Percentiles rank a stretch among this genome's conserved stretches.
phyloP scores from a whole-genome alignment of 2,797 vertebrate species.

The Lepus townsendii region DNA sequence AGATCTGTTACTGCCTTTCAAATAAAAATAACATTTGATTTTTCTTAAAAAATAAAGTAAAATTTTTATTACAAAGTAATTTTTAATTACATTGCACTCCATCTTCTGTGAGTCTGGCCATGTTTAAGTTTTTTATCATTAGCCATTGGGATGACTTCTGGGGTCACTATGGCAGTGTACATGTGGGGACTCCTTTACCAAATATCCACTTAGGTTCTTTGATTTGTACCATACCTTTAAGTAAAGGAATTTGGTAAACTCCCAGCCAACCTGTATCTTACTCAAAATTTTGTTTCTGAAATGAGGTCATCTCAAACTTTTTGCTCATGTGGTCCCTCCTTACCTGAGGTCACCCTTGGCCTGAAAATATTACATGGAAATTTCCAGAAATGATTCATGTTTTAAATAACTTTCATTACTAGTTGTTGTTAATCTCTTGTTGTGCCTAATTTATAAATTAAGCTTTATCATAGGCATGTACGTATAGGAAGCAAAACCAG shows the following conservation, averaged over 20 bases:
- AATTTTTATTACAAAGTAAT: neutral
- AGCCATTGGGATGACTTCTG: neutral
- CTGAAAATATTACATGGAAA: too few relatives aligned
- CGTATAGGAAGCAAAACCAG: too few relatives aligned
- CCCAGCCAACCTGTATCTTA: neutral
- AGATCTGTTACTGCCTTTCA: too few relatives aligned
- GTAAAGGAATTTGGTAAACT: neutral
- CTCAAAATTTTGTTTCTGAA: neutral
- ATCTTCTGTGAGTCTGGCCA: neutral
- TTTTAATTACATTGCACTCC: neutral
- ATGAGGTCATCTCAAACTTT: neutral
- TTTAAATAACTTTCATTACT: too few relatives aligned
- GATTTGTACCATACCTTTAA: neutral
- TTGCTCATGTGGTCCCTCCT: neutral
- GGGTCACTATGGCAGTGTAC: accelerated
- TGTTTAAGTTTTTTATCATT: neutral
- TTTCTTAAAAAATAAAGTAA: neutral
- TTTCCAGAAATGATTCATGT: too few relatives aligned
- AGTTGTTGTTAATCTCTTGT: too few relatives aligned
- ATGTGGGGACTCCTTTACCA: neutral
- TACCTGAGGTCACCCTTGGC: too few relatives aligned
- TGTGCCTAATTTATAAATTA: too few relatives aligned
- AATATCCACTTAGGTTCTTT: neutral
- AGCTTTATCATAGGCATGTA: too few relatives aligned
- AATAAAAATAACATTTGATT: neutral